Base-by-base conservation (phyloP, 1,140 invertebrate genomes). In the Drosophila cardini region DNA sequence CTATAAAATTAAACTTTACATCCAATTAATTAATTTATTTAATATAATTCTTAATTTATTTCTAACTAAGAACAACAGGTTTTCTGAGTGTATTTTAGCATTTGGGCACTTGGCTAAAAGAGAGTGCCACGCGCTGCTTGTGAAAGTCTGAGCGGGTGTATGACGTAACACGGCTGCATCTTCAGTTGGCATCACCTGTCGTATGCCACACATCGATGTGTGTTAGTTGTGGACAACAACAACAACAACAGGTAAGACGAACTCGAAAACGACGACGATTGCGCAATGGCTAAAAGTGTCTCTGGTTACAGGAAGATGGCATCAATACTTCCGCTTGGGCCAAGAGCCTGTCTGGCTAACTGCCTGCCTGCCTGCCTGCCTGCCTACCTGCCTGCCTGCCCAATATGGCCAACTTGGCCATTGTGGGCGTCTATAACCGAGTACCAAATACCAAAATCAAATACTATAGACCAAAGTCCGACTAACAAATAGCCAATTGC, bases 161-260 rank as follows among this genome's bases (percentile, higher is more conserved):
- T 87, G 84, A 87, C 73, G 83, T 87, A 87, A 87, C 53, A 46
- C 58, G 64, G 79, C 72, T 73, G 84, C 84, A 87, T 87, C 83
- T 83, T 70, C 78, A 56, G 46, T 73, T 48, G 26, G 26, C 43
- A 45, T 32, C 32, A 45, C 21, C 40, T 64, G 34, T 18, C 48
- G 15, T 36, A 4, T 16, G 57, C 30, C 78, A 75, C 46, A 53
- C 56, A 77, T 81, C 68, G 78, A 77, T 43, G 16, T 76, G 81
- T 70, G 40, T 72, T 73, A 70, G 79, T 67, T 74, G 67, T 70
- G 80, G 63, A 40, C 62, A 26, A 5, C 21, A 5, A 2, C 21
- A 1, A 26, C 21, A 26, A 26, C 21, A 5, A 0, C 21, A n/a
- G n/a, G n/a, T n/a, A n/a, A n/a, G 21, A 26, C 21, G 21, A 26